Conservation (phyloP, 2,888 invertebrate species). For the Apotomis betuletana region DNA sequence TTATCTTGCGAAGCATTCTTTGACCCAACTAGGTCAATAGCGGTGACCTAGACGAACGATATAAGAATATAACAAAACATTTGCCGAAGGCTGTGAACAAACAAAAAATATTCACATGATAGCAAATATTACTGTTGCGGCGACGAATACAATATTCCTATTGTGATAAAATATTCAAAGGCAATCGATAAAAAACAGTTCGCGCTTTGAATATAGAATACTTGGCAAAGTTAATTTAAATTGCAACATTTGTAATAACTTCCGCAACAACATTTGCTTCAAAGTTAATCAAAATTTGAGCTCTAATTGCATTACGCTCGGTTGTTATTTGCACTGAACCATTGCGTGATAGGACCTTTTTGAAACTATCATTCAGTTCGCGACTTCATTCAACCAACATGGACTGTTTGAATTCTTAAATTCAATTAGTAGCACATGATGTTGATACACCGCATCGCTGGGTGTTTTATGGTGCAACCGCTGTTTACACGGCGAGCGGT, state of each 20-base stretch:
- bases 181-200: slow-evolving; percentile 17
- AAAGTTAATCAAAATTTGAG: neutral
- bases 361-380: neutral
- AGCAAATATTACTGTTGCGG: slow-evolving; percentile 31
- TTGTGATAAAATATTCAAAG: slow-evolving; percentile 31
- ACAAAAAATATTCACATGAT: slow-evolving; percentile 37
- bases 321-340: neutral
- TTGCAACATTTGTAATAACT: slow-evolving; percentile 13
- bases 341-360: slow-evolving; percentile 1
- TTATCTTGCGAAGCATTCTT: slow-evolving; percentile 31
- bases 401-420: slow-evolving; percentile 50
- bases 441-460: slow-evolving; percentile 46
- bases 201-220: slow-evolving; percentile 6
- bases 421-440: slow-evolving; percentile 33
- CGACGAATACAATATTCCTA: slow-evolving; percentile 22
- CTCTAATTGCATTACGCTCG: neutral
- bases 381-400: slow-evolving; percentile 46
- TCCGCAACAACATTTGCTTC: neutral
- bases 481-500: slow-evolving; percentile 57
- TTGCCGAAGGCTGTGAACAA: slow-evolving; percentile 28
- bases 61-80: slow-evolving; percentile 29
- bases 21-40: slow-evolving; percentile 36
- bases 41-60: slow-evolving; percentile 35
- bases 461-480: slow-evolving; percentile 57
- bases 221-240: slow-evolving; percentile 16